Percentiles rank a stretch among this genome's conserved stretches.
phyloP scores from a whole-genome alignment of 2,113 vertebrate species.

The Rhynchopsitta pachyrhyncha region DNA sequence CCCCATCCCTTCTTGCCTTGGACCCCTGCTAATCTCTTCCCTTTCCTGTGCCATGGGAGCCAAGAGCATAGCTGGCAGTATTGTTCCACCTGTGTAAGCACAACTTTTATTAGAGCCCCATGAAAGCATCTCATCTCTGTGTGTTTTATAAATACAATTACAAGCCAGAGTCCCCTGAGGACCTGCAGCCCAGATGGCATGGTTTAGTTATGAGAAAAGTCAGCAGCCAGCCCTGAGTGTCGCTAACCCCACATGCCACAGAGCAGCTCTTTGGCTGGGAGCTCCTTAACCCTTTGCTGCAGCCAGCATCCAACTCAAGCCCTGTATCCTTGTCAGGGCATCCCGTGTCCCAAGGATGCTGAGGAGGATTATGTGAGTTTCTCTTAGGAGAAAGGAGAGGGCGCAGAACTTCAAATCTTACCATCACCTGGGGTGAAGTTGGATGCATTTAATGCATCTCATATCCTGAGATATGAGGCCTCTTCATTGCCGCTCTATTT shows the following conservation, averaged over 20 bases:
- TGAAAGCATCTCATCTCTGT: neutral
- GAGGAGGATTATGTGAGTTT: neutral
- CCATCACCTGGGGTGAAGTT: neutral
- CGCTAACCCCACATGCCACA: neutral
- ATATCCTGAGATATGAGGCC: neutral
- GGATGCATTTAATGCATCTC: neutral
- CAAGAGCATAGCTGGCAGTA: neutral
- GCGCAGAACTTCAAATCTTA: rapidly evolving
- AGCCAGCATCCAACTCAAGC: neutral
- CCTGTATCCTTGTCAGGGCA: neutral
- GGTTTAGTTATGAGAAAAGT: neutral
- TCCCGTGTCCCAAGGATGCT: rapidly evolving
- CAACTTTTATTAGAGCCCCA: conserved; percentile 3
- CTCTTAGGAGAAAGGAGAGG: neutral
- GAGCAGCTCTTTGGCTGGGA: neutral
- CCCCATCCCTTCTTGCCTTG: neutral
- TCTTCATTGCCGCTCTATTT: neutral
- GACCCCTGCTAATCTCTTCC: neutral
- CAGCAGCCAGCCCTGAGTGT: neutral
- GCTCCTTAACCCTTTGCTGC: neutral
- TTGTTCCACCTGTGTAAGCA: conserved; percentile 27
- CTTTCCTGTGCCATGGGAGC: neutral
- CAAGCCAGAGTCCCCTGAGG: neutral
- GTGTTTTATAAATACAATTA: conserved; percentile 9
- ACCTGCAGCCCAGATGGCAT: conserved; percentile 23